phyloP scores from a whole-genome alignment of 2,113 vertebrate species.

The Arothron firmamentum region DNA sequence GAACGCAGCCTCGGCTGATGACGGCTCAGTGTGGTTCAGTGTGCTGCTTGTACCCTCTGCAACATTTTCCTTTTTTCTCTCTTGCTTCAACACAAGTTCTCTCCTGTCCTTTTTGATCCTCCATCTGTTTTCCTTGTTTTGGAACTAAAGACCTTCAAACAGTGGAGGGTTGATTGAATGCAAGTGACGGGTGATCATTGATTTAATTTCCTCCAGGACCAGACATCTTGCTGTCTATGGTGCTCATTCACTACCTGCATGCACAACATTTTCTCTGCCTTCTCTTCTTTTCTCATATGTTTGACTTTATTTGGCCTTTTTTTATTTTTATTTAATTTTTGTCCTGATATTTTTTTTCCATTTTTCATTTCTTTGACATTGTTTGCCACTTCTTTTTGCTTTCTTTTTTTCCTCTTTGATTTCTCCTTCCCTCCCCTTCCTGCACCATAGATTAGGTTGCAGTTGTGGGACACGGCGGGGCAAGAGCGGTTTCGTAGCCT shows the following conservation, averaged over 20 bases:
- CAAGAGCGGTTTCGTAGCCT: conserved; percentile 99
- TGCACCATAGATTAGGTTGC: conserved; percentile 90
- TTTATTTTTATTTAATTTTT: background rate
- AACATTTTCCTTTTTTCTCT: conserved; percentile 21
- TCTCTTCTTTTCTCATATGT: conserved; percentile 34
- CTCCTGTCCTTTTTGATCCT: conserved; percentile 46
- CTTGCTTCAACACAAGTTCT: conserved; percentile 42
- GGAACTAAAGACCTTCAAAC: conserved; percentile 54
- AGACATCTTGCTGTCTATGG: conserved; percentile 49
- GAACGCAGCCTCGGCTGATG: background rate
- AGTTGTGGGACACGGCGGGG: conserved; percentile 98
- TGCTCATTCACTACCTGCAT: conserved; percentile 53
- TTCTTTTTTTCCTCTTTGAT: conserved; percentile 57
- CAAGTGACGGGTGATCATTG: conserved; percentile 61
- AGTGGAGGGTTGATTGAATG: conserved; percentile 46
- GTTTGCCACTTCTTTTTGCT: conserved; percentile 17
- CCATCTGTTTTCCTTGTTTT: conserved; percentile 52
- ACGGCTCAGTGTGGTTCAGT: background rate
- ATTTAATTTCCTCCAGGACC: conserved; percentile 37
- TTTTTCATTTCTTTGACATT: conserved; percentile 12
- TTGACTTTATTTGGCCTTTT: conserved; percentile 35
- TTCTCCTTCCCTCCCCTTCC: conserved; percentile 41
- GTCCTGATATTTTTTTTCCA: no score
- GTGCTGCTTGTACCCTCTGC: background rate
- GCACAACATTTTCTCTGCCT: conserved; percentile 22